Conservation (phyloP, 2,888 invertebrate species). For the Vannuccia rotundouncinata region DNA sequence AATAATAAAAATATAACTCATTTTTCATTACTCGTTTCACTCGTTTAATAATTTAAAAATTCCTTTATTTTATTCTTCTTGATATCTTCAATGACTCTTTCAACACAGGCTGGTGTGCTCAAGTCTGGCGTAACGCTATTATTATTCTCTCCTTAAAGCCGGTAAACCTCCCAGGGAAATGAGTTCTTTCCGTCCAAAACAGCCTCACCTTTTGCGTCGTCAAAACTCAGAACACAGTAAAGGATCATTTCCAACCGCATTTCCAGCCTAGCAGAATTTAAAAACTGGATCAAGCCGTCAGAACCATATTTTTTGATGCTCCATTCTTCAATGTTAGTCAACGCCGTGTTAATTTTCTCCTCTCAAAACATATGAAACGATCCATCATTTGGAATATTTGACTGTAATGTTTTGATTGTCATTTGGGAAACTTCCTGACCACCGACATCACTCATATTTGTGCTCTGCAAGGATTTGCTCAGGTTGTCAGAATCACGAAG, state of each 20-base stretch:
- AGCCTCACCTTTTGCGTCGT: not conserved
- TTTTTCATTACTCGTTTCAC: too few species aligned
- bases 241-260: not conserved
- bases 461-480: not conserved
- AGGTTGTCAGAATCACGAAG: not conserved
- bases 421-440: not conserved
- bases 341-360: too few species aligned
- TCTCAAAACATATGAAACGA: not conserved
- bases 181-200: not conserved
- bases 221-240: not conserved
- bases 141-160: not conserved
- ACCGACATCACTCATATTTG: not conserved
- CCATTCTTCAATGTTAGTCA: too few species aligned
- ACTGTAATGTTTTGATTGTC: not conserved
- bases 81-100: not conserved
- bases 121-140: not conserved
- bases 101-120: not conserved
- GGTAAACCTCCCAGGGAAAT: not conserved
- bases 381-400: not conserved
- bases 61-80: not conserved
- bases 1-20: too few species aligned
- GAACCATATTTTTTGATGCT: too few species aligned
- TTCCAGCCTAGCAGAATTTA: not conserved
- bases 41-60: too few species aligned
- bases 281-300: not conserved